Evolutionary conservation across 2,797 vertebrate genomes (phyloP).

Genomic region (Amblyraja radiata): DNA sequence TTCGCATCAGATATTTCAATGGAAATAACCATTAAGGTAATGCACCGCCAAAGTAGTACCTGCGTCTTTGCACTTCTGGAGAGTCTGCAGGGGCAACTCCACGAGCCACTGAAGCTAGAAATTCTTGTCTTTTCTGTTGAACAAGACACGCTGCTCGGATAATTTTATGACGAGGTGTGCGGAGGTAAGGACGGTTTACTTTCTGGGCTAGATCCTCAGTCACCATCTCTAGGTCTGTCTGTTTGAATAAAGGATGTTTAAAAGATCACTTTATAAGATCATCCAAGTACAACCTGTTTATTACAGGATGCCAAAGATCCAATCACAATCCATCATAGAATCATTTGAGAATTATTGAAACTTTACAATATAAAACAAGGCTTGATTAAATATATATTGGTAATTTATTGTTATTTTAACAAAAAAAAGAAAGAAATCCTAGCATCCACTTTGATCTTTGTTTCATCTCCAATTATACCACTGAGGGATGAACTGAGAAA

Average conservation of each 20-base stretch:
- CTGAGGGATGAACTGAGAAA: too few species aligned
- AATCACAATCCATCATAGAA: too few species aligned
- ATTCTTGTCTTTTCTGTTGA: slow-evolving; percentile 95
- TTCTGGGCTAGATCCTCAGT: slow-evolving; percentile 97
- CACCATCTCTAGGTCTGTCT: slow-evolving; percentile 98
- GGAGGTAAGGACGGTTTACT: slow-evolving; percentile 94
- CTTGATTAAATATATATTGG: too few species aligned
- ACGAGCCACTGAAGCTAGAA: slow-evolving; percentile 88
- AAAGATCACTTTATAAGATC: slow-evolving; percentile 22
- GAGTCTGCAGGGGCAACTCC: slow-evolving; percentile 96
- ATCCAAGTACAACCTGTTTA: neutral
- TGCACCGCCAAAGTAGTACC: slow-evolving; percentile 54
- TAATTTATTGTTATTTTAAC: too few species aligned
- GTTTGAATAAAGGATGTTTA: slow-evolving; percentile 39
- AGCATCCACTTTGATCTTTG: neutral
- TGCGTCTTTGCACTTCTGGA: slow-evolving; percentile 84
- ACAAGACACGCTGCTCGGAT: slow-evolving; percentile 92
- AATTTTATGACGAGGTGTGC: slow-evolving; percentile 93
- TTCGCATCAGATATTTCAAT: neutral
- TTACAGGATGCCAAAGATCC: neutral
- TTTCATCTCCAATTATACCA: too few species aligned
- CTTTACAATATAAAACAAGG: too few species aligned
- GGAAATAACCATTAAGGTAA: neutral
- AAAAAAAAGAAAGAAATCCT: too few species aligned
- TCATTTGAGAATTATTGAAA: too few species aligned